Evolutionary conservation across 2,888 invertebrate genomes (phyloP), one percentile per base, ranked within the genome.

Genomic region (Phaedon cochleariae): DNA sequence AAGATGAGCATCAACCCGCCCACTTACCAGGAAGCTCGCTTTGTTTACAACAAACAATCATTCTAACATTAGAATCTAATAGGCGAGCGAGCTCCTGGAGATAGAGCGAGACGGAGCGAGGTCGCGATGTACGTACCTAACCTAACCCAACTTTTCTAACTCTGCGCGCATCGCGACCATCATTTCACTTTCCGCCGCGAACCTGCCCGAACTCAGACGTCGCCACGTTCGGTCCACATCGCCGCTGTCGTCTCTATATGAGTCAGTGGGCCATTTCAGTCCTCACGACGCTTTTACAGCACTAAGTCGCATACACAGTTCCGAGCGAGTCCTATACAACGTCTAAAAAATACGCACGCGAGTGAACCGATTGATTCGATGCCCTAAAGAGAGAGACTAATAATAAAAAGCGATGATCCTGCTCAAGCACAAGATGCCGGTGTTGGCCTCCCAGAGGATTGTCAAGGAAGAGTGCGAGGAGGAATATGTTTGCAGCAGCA

Each of bases 261-360:
- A 87, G 88, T 87, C 88, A 88, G 87, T 88, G 87, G 88, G 88
- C 81, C 83, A 75, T 69, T 71, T 74, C 72, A 77, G 77, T 77
- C 74, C 70, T 71, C 74, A 69, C 71, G 68, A 65, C 67, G 63
- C 68, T 49, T 26, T 59, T 34, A 51, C 31, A 59, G 68, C 69
- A 67, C 55, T 62, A 51, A 71, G 71, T 55, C 74, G 31, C 31
- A 5, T 6, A 26, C 26, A 34, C 31, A 10, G 26, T 26, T 26
- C n/a, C n/a, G n/a, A n/a, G n/a, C 26, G 26, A 26, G 26, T 7
- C 26, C n/a, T n/a, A n/a, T 26, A 26, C 3, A 7, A 26, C 4
- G 26, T 26, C 4, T 26, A 3, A 26, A 26, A 26, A 52, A 58
- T 64, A 37, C 41, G 48, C 41, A 51, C 66, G 62, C 65, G 61